A percentile compares a stretch with the other conserved stretches of the same genome.
These are phyloP conservation scores for Cheilosia pagana DNA, from an alignment of 2,888 invertebrate species.

Conservation along the genomic window DNA sequence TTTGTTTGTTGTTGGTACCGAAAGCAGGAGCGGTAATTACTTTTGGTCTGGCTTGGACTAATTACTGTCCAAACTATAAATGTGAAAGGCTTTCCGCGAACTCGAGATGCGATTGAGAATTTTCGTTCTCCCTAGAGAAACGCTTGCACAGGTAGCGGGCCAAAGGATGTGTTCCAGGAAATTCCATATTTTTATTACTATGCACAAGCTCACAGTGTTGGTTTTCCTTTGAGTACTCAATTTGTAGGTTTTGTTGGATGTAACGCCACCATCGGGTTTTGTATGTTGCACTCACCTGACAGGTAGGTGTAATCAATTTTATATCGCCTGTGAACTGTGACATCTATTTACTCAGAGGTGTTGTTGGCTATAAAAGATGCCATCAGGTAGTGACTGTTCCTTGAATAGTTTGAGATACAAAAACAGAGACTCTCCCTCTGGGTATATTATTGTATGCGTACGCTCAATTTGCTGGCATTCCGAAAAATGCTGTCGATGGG, in stretches of 20 bases:
- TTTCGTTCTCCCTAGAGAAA: constrained; percentile 16
- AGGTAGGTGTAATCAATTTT: constrained; percentile 40
- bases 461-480: constrained; percentile 54
- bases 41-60: constrained; percentile 56
- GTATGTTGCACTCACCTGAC: neutral
- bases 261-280: constrained; percentile 33
- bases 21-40: constrained; percentile 59
- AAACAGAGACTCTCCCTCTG: neutral
- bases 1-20: constrained; percentile 52
- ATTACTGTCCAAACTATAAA: constrained; percentile 20
- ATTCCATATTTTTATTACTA: constrained; percentile 48
- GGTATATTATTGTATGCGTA: constrained; percentile 5
- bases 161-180: constrained; percentile 30
- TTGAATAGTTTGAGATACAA: constrained; percentile 15
- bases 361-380: constrained; percentile 27
- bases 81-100: constrained; percentile 34
- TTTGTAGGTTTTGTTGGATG: constrained; percentile 25
- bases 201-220: neutral
- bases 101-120: constrained; percentile 24
- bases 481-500: constrained; percentile 19
- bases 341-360: constrained; percentile 38
- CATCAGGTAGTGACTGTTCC: constrained; percentile 7
- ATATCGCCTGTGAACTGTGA: constrained; percentile 15
- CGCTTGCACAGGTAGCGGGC: neutral
- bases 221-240: neutral